phyloP scores from a whole-genome alignment of 2,797 vertebrate genomes.

The Onychomys leucogaster region DNA sequence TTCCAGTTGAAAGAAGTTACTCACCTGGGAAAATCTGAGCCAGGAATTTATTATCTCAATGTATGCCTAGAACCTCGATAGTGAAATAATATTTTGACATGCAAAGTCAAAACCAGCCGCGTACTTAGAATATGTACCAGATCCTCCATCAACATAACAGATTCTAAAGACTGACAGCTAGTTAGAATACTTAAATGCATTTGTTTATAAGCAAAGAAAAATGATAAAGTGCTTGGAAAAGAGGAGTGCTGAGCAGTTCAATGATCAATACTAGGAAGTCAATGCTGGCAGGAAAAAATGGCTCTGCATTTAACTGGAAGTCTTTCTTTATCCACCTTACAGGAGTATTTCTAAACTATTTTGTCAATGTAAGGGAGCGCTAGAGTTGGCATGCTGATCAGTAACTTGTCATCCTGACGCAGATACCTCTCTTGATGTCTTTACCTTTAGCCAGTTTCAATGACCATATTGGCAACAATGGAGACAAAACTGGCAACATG shows the following conservation, averaged over 20 bases:
- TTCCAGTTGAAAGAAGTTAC: slow-evolving; percentile 60
- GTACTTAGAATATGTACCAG: not conserved
- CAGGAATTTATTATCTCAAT: slow-evolving; percentile 26
- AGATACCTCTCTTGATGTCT: not conserved
- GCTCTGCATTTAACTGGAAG: not conserved
- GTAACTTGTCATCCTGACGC: not conserved
- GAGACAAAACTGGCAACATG: slow-evolving; percentile 53
- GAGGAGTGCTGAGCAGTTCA: not conserved
- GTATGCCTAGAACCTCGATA: not conserved
- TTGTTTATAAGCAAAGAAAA: slow-evolving; percentile 31
- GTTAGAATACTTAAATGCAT: not conserved
- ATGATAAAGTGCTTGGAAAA: slow-evolving; percentile 1
- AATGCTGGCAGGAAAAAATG: not conserved
- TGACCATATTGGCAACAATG: slow-evolving; percentile 56
- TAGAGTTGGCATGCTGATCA: not conserved
- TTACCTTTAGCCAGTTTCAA: slow-evolving; percentile 62
- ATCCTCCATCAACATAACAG: not conserved
- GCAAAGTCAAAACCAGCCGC: not conserved
- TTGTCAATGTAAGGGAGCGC: not conserved
- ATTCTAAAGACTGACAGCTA: not conserved
- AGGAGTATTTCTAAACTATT: not conserved
- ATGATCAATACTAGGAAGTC: not conserved
- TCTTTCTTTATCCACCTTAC: not conserved
- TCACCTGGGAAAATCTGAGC: slow-evolving; percentile 39
- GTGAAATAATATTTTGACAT: slow-evolving; percentile 24